phyloP scores from a whole-genome alignment of 2,888 invertebrate genomes.

The Noctuana brunneofusca region DNA sequence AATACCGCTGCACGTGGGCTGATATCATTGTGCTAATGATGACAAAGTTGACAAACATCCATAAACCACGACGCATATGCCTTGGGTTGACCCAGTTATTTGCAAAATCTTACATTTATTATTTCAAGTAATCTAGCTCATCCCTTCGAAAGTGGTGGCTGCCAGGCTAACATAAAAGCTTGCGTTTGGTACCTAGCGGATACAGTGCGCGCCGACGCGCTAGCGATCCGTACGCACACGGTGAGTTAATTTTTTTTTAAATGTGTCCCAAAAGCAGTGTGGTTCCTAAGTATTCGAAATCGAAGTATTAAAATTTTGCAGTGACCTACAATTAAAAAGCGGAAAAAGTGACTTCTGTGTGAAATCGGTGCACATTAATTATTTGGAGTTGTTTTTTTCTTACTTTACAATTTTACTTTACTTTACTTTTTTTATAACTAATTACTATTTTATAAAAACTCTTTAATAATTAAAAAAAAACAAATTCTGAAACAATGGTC shows the following conservation, averaged over 20 bases:
- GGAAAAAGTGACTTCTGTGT: slow-evolving; percentile 24
- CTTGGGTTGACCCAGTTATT: slow-evolving; percentile 45
- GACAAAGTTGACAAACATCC: slow-evolving; percentile 21
- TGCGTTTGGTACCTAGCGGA: slow-evolving; percentile 44
- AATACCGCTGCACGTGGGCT: slow-evolving; percentile 16
- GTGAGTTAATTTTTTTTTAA: slow-evolving; percentile 58
- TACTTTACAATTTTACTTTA: not conserved
- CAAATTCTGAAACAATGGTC: too few species aligned
- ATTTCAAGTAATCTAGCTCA: slow-evolving; percentile 43
- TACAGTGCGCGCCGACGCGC: slow-evolving; percentile 69
- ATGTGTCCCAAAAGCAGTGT: slow-evolving; percentile 11
- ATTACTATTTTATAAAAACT: not conserved
- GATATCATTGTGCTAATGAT: slow-evolving; percentile 22
- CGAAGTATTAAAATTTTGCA: slow-evolving; percentile 9
- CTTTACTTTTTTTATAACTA: not conserved
- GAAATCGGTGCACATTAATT: slow-evolving; percentile 7
- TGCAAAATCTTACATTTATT: slow-evolving; percentile 47
- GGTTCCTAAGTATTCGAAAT: not conserved
- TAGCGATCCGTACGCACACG: slow-evolving; percentile 71
- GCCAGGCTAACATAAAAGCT: slow-evolving; percentile 57
- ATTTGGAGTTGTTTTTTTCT: slow-evolving; percentile 1
- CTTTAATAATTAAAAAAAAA: too few species aligned
- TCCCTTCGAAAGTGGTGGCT: slow-evolving; percentile 56
- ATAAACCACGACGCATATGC: slow-evolving; percentile 22
- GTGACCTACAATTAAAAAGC: slow-evolving; percentile 1